Percentiles rank a stretch among this genome's conserved stretches.
Conservation (phyloP, 2,888 invertebrate genomes). For the Nomada fucata region DNA sequence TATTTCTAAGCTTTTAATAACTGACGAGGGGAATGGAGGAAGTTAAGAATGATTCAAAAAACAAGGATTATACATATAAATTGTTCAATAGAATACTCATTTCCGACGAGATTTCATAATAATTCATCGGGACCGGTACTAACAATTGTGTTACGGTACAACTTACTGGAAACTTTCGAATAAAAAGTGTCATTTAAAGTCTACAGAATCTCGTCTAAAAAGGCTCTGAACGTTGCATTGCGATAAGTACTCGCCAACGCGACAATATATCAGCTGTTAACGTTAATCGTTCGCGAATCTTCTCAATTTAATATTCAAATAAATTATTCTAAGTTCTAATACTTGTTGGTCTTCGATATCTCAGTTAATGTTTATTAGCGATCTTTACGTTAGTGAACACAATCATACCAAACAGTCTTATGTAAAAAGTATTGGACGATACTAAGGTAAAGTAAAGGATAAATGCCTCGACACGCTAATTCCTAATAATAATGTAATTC, state of each 20-base stretch:
- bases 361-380: not conserved
- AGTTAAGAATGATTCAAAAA: no score
- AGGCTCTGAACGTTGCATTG: not conserved
- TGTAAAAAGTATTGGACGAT: not conserved
- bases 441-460: no score
- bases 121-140: no score
- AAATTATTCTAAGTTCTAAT: slow-evolving; percentile 2
- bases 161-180: not conserved
- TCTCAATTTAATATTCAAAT: not conserved
- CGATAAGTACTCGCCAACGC: not conserved
- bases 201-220: slow-evolving; percentile 2
- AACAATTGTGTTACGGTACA: no score
- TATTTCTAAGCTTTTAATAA: no score
- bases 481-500: no score
- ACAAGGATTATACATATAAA: no score
- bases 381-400: not conserved
- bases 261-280: not conserved
- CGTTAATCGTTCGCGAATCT: not conserved
- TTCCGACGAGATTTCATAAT: no score
- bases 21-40: no score
- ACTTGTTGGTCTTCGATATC: slow-evolving; percentile 6
- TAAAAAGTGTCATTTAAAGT: not conserved
- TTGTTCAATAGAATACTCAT: no score
- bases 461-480: no score
- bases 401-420: not conserved